phyloP scores from a whole-genome alignment of 1,140 invertebrate genomes.

The Eriosoma lanigerum region DNA sequence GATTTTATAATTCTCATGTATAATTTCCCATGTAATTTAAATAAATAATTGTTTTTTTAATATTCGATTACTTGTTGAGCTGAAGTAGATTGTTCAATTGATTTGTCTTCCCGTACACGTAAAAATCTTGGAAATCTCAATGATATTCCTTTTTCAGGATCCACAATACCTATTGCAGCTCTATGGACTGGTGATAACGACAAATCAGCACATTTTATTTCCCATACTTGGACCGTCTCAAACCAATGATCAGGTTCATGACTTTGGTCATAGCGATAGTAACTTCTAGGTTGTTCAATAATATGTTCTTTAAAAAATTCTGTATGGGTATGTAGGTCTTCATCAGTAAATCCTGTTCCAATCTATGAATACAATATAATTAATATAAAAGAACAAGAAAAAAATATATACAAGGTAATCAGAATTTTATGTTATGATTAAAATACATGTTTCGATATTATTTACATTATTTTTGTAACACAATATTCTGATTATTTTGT shows the following conservation, averaged over 20 bases:
- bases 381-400: constrained; percentile 55
- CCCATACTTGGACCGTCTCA: constrained; percentile 90
- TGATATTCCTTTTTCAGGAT: constrained; percentile 92
- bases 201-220: constrained; percentile 97
- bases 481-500: neutral
- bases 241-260: constrained; percentile 95
- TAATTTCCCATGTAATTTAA: too few relatives aligned
- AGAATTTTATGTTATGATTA: neutral
- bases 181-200: constrained; percentile 93
- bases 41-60: neutral
- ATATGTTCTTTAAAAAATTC: constrained; percentile 78
- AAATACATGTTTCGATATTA: too few relatives aligned
- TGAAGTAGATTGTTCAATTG: constrained; percentile 88
- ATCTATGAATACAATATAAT: constrained; percentile 72
- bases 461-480: too few relatives aligned
- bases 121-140: constrained; percentile 94
- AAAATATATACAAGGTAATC: constrained; percentile 50
- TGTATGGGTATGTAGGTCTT: constrained; percentile 77
- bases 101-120: constrained; percentile 91
- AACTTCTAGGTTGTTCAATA: constrained; percentile 75
- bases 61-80: constrained; percentile 75
- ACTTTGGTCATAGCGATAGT: constrained; percentile 79
- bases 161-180: constrained; percentile 87
- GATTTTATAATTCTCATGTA: too few relatives aligned
- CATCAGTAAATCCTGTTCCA: constrained; percentile 96